phyloP scores from a whole-genome alignment of 2,113 vertebrate species.

The Piliocolobus tephrosceles region DNA sequence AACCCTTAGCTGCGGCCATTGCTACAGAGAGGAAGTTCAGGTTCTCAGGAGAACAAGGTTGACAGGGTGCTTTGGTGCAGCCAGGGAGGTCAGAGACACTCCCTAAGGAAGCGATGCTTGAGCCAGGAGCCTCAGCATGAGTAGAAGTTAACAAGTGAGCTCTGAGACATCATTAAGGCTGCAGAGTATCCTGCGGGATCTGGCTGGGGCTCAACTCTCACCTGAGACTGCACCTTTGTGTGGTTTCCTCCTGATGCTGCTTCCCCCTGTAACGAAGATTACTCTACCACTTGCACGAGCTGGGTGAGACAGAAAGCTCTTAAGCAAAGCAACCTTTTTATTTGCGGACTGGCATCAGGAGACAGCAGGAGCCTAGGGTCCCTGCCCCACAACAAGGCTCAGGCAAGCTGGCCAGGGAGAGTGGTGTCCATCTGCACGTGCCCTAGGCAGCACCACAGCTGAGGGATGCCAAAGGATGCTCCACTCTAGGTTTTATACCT shows the following conservation, averaged over 20 bases:
- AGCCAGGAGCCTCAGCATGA: neutral
- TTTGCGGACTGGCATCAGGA: neutral
- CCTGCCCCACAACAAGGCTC: too few species aligned
- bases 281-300: neutral
- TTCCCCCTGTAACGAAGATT: neutral
- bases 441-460: neutral
- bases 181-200: neutral
- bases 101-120: neutral
- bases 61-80: neutral
- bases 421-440: neutral
- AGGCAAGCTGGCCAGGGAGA: too few species aligned
- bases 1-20: accelerated
- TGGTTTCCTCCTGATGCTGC: neutral
- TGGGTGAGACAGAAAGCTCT: neutral
- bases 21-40: neutral
- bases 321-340: neutral
- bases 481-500: neutral
- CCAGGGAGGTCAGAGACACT: neutral
- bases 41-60: neutral
- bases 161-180: neutral
- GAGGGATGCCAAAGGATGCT: neutral
- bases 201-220: neutral
- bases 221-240: neutral
- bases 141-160: neutral
- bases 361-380: neutral